A percentile compares a stretch with the other conserved stretches of the same genome.
Evolutionary conservation across 2,113 vertebrate genomes (phyloP).

Genomic region (Nesogale talazaci): DNA sequence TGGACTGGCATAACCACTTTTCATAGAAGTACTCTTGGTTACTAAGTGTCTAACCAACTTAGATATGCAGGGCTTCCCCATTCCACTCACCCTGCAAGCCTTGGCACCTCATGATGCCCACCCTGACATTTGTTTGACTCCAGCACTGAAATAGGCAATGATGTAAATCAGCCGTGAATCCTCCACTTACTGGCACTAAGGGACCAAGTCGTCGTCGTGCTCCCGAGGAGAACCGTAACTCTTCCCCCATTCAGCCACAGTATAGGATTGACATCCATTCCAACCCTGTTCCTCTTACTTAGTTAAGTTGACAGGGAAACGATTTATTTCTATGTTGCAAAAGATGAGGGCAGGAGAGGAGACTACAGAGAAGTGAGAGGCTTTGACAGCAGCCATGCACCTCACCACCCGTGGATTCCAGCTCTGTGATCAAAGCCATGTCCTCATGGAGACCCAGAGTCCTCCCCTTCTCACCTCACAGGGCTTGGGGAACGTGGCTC

Average conservation of each 20-base stretch:
- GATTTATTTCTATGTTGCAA: conserved; percentile 45
- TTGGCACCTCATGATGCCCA: conserved; percentile 65
- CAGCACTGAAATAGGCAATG: conserved; percentile 63
- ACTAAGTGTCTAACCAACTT: conserved; percentile 72
- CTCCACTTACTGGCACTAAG: conserved; percentile 35
- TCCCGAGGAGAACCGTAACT: conserved; percentile 17
- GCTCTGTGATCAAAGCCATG: conserved; percentile 7
- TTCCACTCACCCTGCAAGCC: conserved; percentile 67
- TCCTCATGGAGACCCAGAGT: not conserved
- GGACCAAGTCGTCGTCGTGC: conserved; percentile 36
- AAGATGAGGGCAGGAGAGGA: conserved; percentile 49
- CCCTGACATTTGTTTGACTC: conserved; percentile 70
- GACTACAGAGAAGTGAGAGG: conserved; percentile 13
- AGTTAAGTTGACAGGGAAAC: conserved; percentile 46
- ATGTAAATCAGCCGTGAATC: conserved; percentile 68
- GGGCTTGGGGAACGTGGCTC: not conserved
- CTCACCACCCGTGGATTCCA: conserved; percentile 5
- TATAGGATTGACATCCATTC: conserved; percentile 4
- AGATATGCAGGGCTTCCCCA: conserved; percentile 71
- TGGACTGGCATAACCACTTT: conserved; percentile 71
- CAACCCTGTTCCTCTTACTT: conserved; percentile 36
- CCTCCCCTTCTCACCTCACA: not conserved
- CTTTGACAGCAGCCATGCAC: conserved; percentile 20
- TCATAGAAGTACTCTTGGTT: conserved; percentile 79
- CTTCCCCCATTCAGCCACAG: conserved; percentile 38